phyloP scores from a whole-genome alignment of 1,140 invertebrate genomes.

The Idris sp. region DNA sequence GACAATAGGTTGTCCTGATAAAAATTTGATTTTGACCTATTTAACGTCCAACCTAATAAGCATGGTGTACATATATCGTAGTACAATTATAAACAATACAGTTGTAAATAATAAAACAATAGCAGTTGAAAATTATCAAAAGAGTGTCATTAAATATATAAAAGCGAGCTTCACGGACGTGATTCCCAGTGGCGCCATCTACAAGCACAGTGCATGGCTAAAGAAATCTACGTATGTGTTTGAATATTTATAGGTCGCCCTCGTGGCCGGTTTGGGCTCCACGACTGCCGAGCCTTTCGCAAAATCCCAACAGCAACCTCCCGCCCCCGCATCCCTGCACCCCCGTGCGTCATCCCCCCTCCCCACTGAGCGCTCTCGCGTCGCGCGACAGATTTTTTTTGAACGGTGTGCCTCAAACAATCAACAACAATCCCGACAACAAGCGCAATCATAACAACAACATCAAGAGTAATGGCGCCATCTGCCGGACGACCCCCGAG shows the following conservation, averaged over 20 bases:
- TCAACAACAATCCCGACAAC: slow-evolving; percentile 22
- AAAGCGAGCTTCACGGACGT: slow-evolving; percentile 28
- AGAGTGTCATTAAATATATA: no score
- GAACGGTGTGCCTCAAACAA: slow-evolving; percentile 45
- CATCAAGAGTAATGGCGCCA: slow-evolving; percentile 44
- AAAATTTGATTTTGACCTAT: no score
- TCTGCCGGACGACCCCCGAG: slow-evolving; percentile 68
- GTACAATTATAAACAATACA: no score
- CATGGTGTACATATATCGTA: no score
- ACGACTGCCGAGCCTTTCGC: slow-evolving; percentile 73
- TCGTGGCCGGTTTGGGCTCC: slow-evolving; percentile 81
- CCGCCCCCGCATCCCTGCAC: slow-evolving; percentile 40
- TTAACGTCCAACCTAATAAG: no score
- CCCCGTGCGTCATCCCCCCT: slow-evolving; percentile 48
- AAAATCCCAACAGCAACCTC: slow-evolving; percentile 65
- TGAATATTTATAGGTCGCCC: slow-evolving; percentile 79
- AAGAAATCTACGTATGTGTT: slow-evolving; percentile 67
- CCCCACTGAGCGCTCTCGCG: slow-evolving; percentile 60
- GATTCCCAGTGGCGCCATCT: slow-evolving; percentile 5
- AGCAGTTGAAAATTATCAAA: no score
- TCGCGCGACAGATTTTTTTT: slow-evolving; percentile 70
- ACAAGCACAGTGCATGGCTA: slow-evolving; percentile 75
- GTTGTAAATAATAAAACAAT: no score
- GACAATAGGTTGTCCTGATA: no score
- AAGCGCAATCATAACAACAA: slow-evolving; percentile 22